Evolutionary conservation across 1,140 invertebrate genomes (phyloP).

Genomic region (Melipona quadrifasciata): DNA sequence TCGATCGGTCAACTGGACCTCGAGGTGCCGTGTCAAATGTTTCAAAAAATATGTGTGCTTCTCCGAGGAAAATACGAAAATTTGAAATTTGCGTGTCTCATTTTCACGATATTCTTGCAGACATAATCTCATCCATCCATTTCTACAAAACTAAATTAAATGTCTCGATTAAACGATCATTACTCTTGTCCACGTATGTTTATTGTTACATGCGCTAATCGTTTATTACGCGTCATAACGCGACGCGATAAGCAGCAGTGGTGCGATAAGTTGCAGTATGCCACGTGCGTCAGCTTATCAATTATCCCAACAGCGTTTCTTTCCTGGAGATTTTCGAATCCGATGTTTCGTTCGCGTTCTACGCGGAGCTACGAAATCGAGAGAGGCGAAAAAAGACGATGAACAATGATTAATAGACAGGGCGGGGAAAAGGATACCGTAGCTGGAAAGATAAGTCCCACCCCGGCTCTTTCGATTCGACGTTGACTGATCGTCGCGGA

Average conservation of each 20-base stretch:
- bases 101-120: no score
- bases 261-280: constrained; percentile 27
- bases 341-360: constrained; percentile 7
- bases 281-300: constrained; percentile 22
- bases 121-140: no score
- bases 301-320: constrained; percentile 29
- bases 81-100: no score
- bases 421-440: constrained; percentile 46
- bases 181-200: no score
- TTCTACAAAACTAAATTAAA: no score
- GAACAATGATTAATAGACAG: constrained; percentile 43
- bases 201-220: neutral
- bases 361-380: neutral
- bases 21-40: no score
- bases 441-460: constrained; percentile 39
- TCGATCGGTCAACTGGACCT: no score
- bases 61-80: no score
- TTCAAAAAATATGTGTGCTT: no score
- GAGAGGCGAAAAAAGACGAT: constrained; percentile 1
- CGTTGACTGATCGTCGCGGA: constrained; percentile 41
- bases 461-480: constrained; percentile 9
- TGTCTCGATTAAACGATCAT: no score
- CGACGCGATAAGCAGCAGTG: neutral
- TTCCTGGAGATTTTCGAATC: constrained; percentile 7
- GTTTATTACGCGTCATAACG: constrained; percentile 5